A percentile compares a stretch with the other conserved stretches of the same genome.
Evolutionary conservation across 2,888 invertebrate genomes (phyloP).

Genomic region (Fragum fragum): DNA sequence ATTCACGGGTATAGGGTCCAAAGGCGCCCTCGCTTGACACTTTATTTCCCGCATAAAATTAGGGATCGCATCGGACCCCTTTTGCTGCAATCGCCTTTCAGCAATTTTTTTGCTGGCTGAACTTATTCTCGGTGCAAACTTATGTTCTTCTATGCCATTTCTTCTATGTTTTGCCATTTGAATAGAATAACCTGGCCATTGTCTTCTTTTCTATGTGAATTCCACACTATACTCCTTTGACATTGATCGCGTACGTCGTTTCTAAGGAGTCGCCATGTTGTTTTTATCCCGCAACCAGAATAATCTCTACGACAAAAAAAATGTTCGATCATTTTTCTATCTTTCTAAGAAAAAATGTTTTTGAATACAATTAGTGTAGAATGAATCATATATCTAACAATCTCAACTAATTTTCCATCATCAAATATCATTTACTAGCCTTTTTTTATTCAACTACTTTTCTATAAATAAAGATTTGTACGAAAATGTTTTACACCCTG

Average conservation of each 20-base stretch:
- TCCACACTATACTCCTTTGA: slow-evolving; percentile 30
- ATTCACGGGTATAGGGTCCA: slow-evolving; percentile 70
- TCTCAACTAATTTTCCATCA: too few species aligned
- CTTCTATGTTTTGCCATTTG: slow-evolving; percentile 77
- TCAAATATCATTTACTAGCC: too few species aligned
- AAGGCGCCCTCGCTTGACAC: slow-evolving; percentile 69
- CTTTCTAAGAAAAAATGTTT: too few species aligned
- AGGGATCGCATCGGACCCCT: slow-evolving; percentile 64
- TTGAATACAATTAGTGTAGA: too few species aligned
- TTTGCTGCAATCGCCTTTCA: slow-evolving; percentile 64
- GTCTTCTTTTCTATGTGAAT: background rate
- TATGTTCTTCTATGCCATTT: slow-evolving; percentile 66
- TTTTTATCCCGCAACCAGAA: slow-evolving; percentile 42
- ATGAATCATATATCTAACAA: too few species aligned
- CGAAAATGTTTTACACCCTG: too few species aligned
- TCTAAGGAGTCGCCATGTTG: slow-evolving; percentile 80
- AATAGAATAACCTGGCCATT: slow-evolving; percentile 50
- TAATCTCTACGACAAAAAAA: background rate
- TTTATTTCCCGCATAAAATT: slow-evolving; percentile 78
- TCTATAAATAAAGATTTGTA: too few species aligned
- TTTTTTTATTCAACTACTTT: too few species aligned
- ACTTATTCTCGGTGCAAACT: slow-evolving; percentile 76
- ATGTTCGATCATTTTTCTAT: too few species aligned
- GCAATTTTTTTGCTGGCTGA: slow-evolving; percentile 76
- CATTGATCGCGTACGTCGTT: slow-evolving; percentile 68